Base-by-base conservation (phyloP, 2,113 vertebrate genomes). In the Hippotragus niger region DNA sequence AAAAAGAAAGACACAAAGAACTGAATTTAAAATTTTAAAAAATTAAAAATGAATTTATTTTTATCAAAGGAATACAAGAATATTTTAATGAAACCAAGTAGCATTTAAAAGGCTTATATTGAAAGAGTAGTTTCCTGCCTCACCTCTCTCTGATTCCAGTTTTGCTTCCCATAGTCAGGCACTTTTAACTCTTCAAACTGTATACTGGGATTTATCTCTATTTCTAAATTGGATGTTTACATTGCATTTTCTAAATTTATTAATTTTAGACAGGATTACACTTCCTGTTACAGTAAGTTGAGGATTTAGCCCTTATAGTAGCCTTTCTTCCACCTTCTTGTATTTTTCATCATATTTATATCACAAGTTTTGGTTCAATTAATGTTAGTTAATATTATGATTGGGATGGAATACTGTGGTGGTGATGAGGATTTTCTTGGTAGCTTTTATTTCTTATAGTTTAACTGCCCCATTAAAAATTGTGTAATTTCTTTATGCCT, bases 221-320 rank as follows among this genome's bases (percentile, higher is more conserved):
- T 95, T 88, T 93, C 29, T 81, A 87, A 93, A 55, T 92, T 47
- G 80, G 94, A 57, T 93, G 53, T 27, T 91, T 95, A 67, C 45
- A 88, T 91, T 90, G 43, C 29, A 81, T 74, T 97, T 90, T 84
- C 74, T 91, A 71, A 84, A 71, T 43, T 67, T 88, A 58, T 52
- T 43, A 76, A 12, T 84, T 94, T 92, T 94, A 86, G 60, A 71
- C 5, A 67, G 31, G 84, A 80, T 84, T 82, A 14, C 94, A 80
- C 6, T 97, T 92, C 62, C 31, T 84, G 16, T 87, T 76, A 31
- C 9, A 86, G 27, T 62, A 36, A 67, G 23, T 67, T 95, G 90
- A 87, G 40, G 45, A 71, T 83, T 74, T 93, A 88, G 45, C 29
- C 90, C 33, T 64, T 83, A 47, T 1, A 62, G 12, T 16, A 47